Evolutionary conservation across 2,797 vertebrate species (phyloP).

Genomic region (Phoxinus dragarum): DNA sequence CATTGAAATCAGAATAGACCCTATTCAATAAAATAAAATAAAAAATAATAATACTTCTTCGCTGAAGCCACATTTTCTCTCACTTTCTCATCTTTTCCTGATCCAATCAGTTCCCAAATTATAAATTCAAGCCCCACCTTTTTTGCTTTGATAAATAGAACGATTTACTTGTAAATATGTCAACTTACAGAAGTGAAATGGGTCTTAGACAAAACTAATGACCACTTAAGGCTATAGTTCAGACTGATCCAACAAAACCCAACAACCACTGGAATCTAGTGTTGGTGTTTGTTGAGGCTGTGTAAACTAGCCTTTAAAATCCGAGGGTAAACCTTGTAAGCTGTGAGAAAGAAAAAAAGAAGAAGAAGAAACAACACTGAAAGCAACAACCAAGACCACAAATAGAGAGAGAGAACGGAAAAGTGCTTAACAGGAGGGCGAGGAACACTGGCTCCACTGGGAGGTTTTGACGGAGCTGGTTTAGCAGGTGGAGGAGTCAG

Average conservation of each 20-base stretch:
- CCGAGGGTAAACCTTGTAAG: neutral
- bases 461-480: conserved; percentile 79
- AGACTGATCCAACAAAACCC: neutral
- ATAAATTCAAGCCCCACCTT: neutral
- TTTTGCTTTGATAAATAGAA: neutral
- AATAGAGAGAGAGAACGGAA: neutral
- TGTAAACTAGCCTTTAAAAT: conserved; percentile 12
- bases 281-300: neutral
- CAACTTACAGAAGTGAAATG: neutral
- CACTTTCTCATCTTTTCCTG: neutral
- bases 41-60: neutral
- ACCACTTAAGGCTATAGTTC: neutral
- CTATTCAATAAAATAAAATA: neutral
- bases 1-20: neutral
- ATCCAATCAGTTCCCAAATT: neutral
- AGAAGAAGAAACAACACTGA: neutral
- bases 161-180: neutral
- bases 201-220: conserved; percentile 1
- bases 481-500: conserved; percentile 90
- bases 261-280: neutral
- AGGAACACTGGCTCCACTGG: conserved; percentile 84
- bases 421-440: conserved; percentile 85
- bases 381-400: conserved; percentile 33
- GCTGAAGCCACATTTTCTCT: neutral
- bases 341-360: neutral